These are phyloP conservation scores for Ips typographus DNA, from an alignment of 1,140 invertebrate species.

Conservation along the genomic window DNA sequence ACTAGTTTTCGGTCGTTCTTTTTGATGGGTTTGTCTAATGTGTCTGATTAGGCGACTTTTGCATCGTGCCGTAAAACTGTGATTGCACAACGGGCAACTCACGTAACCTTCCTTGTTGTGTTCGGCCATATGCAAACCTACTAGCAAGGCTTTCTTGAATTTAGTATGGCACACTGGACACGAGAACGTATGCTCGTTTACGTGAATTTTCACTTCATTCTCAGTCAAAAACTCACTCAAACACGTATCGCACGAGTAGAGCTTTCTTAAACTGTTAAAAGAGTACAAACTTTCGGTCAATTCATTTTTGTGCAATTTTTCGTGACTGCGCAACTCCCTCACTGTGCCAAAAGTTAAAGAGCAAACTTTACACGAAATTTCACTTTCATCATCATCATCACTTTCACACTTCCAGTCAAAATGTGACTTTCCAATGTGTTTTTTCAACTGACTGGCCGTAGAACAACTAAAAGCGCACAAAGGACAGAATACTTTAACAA, in stretches of 20 bases:
- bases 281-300: slow-evolving; percentile 11
- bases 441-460: slow-evolving; percentile 9
- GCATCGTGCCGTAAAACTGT: slow-evolving; percentile 32
- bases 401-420: slow-evolving; percentile 15
- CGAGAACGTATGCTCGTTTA: slow-evolving; percentile 23
- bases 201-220: slow-evolving; percentile 44
- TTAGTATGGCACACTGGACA: slow-evolving; percentile 31
- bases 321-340: slow-evolving; percentile 25
- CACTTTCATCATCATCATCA: slow-evolving; percentile 2
- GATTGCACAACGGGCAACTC: slow-evolving; percentile 38
- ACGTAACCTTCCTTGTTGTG: slow-evolving; percentile 24
- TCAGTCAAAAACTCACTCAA: slow-evolving; percentile 28
- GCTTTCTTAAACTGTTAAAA: slow-evolving; percentile 18
- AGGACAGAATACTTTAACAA: slow-evolving; percentile 35
- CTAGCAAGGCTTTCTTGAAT: slow-evolving; percentile 34
- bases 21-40: slow-evolving; percentile 39
- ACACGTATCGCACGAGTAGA: slow-evolving; percentile 37
- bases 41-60: slow-evolving; percentile 36
- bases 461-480: slow-evolving; percentile 21
- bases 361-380: slow-evolving; percentile 19
- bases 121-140: slow-evolving; percentile 37
- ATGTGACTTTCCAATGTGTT: slow-evolving; percentile 23
- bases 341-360: slow-evolving; percentile 7
- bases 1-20: slow-evolving; percentile 43
- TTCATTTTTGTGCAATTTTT: slow-evolving; percentile 27